A percentile compares a stretch with the other conserved stretches of the same genome.
Conservation (phyloP, 2,797 vertebrate genomes). For the Malurus leucopterus region DNA sequence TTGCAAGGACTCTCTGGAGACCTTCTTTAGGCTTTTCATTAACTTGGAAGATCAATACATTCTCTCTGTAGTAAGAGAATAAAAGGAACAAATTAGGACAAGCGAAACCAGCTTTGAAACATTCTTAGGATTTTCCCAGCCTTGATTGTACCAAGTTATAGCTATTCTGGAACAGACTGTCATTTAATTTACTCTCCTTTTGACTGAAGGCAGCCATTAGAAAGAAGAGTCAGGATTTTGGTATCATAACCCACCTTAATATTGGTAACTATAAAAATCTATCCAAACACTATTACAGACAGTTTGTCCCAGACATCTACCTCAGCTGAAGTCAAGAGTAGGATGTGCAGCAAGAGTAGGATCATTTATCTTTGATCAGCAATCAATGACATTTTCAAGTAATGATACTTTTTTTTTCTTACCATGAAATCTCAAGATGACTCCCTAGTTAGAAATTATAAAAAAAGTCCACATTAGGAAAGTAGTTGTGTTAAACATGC, state of each 20-base stretch:
- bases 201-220: not conserved
- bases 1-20: not conserved
- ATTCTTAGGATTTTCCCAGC: not conserved
- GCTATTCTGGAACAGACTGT: not conserved
- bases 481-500: not conserved
- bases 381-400: not conserved
- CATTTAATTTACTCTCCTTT: not conserved
- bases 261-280: not conserved
- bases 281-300: not conserved
- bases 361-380: not conserved
- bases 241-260: not conserved
- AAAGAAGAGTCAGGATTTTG: not conserved
- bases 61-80: not conserved
- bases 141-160: not conserved
- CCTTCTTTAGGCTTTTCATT: not conserved
- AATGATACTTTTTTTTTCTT: not conserved
- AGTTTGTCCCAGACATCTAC: not conserved
- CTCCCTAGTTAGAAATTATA: not conserved
- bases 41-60: not conserved
- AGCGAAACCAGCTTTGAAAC: not conserved
- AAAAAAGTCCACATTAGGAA: not conserved
- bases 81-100: not conserved
- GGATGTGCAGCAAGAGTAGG: not conserved
- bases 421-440: not conserved
- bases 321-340: not conserved